phyloP scores from a whole-genome alignment of 1,140 invertebrate genomes.

The Apis laboriosa region DNA sequence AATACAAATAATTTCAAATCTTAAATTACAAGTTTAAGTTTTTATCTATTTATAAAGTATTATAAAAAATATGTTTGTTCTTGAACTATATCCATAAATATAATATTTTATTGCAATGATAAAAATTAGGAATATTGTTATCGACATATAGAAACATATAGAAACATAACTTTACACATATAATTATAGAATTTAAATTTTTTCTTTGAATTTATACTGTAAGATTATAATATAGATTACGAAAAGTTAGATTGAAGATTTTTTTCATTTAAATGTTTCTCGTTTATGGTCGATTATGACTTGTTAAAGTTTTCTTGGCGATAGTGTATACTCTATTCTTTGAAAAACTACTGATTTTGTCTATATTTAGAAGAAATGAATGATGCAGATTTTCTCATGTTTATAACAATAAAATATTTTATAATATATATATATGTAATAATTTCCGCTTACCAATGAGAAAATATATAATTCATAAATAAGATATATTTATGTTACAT shows the following conservation, averaged over 20 bases:
- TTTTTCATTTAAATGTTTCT: neutral
- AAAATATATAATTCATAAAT: neutral
- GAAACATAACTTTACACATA: too few relatives aligned
- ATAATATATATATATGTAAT: neutral
- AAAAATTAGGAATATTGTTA: too few relatives aligned
- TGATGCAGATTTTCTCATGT: neutral
- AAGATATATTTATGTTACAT: neutral
- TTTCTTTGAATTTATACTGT: too few relatives aligned
- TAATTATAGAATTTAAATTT: too few relatives aligned
- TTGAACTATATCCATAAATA: too few relatives aligned
- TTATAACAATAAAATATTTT: neutral
- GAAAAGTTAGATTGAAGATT: neutral
- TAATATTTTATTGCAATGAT: too few relatives aligned
- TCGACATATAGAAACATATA: too few relatives aligned
- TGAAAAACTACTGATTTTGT: neutral
- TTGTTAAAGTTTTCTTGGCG: too few relatives aligned
- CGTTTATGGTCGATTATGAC: neutral
- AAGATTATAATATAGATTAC: neutral
- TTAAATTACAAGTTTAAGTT: too few relatives aligned
- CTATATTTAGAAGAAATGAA: conserved; percentile 8
- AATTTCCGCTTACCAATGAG: neutral
- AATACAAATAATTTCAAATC: too few relatives aligned
- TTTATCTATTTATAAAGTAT: too few relatives aligned
- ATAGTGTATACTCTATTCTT: neutral
- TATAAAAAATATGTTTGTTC: too few relatives aligned